Base-by-base conservation (phyloP, 2,113 vertebrate genomes). In the Scatophagus argus region DNA sequence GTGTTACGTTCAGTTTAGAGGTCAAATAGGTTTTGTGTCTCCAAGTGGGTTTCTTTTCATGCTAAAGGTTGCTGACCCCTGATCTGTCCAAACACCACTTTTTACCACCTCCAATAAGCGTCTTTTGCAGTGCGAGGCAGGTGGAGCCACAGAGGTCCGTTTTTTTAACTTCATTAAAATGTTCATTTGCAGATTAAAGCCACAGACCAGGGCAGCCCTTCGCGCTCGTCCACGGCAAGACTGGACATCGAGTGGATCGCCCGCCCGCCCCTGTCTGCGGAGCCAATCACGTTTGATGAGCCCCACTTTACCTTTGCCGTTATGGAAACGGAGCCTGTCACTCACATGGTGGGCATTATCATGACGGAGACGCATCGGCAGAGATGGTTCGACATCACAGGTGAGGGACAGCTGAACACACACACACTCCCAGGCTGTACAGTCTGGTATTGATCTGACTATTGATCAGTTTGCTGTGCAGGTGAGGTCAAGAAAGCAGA, bases 331-430 rank as follows among this genome's bases (percentile, higher is more conserved):
- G 97, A 99, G 41, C 95, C 95, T 0, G 95, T 99, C 80, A 97
- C 96, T 81, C 96, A 98, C 74, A 97, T 99, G 97, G 96, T 98
- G 91, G 98, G 98, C 29, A 95, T 99, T 89, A 95, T 99, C 93
- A 95, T 95, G 81, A 96, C 93, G 0, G 97, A 99, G 84, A 95
- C 94, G 0, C 93, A 93, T 5, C 95, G 92, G 61, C 95, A 93
- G 80, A 91, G 95, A 87, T 98, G 96, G 96, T 99, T 98, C 77
- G 90, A 95, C 41, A 98, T 99, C 85, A 89, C 94, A 87, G 98
- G 98, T 99, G 90, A 96, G 96, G 9, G 23, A 2, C n/a, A 19
- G 39, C 43, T 3, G 0, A 4, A 31, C 17, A 6, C 68, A 44
- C 47, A 36, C 55, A 55, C 60, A 60, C 31, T 31, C 55, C 14